Base-by-base conservation (phyloP, 2,113 vertebrate species). In the Boleophthalmus pectinirostris region DNA sequence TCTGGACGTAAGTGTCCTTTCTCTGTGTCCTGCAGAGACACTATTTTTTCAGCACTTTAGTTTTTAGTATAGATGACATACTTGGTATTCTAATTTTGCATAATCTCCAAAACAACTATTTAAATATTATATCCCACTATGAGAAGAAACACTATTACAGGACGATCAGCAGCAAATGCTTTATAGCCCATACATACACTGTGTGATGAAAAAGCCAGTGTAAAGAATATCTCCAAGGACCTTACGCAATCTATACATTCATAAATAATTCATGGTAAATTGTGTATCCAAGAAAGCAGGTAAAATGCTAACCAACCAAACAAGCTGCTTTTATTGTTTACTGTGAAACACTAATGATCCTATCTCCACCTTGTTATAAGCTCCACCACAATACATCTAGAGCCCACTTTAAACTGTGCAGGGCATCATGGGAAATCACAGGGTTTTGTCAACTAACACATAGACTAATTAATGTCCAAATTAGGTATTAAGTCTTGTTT, bases 401-500 rank as follows among this genome's bases (percentile, higher is more conserved):
- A 46, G 60, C 80, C 84, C 79, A 71, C 47, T 83, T 64, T 86
- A 72, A 77, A 89, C 81, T 74, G 82, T 54, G 45, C 35, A 43
- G 18, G 43, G 35, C 61, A 73, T 89, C 87, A 15, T 58, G 57
- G 88, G 88, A 88, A 90, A 91, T 90, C 79, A 86, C 72, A 43
- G 25, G 56, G 79, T 79, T 77, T 85, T 82, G 84, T 83, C 75
- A 78, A 86, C 79, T 79, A 82, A 88, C 79, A 77, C 67, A 79
- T 64, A 87, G 79, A 70, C 72, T 85, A 83, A 89, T 91, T 88
- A 87, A 89, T 82, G 87, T 85, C 85, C 82, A 89, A 92, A 92
- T 89, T 73, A 90, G 81, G 85, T 86, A 81, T 85, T 85, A 86
- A 79, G 69, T 82, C 46, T 82, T 86, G 87, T 85, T 86, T 83